phyloP scores from a whole-genome alignment of 2,888 invertebrate species.

The Epirrhoe tristata region DNA sequence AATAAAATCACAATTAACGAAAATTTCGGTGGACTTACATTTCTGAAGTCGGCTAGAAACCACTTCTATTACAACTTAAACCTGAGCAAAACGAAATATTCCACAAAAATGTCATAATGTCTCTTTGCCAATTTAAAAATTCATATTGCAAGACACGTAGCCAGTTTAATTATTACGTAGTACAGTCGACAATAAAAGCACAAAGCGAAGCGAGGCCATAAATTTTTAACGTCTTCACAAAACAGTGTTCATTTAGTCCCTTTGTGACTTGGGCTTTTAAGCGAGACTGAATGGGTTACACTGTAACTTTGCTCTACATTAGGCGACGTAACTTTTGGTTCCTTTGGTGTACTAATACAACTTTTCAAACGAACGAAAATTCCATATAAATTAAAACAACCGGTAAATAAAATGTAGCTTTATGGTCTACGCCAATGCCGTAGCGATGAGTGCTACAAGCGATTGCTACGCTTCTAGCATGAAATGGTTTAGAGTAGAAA shows the following conservation, averaged over 20 bases:
- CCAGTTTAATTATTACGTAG: slow-evolving; percentile 54
- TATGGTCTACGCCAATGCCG: not conserved
- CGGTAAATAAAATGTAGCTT: not conserved
- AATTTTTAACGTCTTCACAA: slow-evolving; percentile 79
- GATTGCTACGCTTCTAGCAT: not conserved
- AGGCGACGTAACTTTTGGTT: slow-evolving; percentile 6
- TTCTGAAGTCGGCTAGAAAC: not conserved
- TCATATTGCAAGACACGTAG: slow-evolving; percentile 38
- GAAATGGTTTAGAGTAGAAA: not conserved
- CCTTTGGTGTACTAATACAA: not conserved
- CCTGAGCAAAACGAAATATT: not conserved
- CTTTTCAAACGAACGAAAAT: not conserved
- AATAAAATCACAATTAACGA: too few species aligned
- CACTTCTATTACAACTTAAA: too few species aligned
- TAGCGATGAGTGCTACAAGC: not conserved
- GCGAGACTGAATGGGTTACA: slow-evolving; percentile 46
- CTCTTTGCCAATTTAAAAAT: slow-evolving; percentile 36
- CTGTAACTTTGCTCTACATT: slow-evolving; percentile 26
- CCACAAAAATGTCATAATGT: slow-evolving; percentile 8
- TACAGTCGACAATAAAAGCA: slow-evolving; percentile 66
- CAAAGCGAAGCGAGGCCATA: slow-evolving; percentile 66
- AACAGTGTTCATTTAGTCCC: slow-evolving; percentile 68
- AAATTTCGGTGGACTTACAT: too few species aligned
- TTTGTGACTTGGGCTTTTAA: slow-evolving; percentile 49
- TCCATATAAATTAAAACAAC: not conserved